Evolutionary conservation across 2,797 vertebrate genomes (phyloP).

Genomic region (Glossophaga mutica): DNA sequence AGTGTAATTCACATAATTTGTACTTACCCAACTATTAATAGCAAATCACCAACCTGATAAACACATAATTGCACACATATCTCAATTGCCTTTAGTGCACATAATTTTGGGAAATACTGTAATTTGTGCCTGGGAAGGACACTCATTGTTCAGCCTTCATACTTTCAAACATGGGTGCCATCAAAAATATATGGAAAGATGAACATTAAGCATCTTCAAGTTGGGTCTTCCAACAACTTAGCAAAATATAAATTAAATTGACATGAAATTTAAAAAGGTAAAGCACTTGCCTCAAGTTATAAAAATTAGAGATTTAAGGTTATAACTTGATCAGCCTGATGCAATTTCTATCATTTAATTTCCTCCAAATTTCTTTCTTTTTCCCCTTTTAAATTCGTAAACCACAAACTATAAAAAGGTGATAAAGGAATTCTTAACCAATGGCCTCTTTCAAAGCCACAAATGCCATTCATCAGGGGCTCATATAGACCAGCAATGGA

Average conservation of each 20-base stretch:
- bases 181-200: constrained; percentile 10
- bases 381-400: background rate
- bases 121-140: constrained; percentile 8
- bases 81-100: background rate
- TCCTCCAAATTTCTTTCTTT: constrained; percentile 18
- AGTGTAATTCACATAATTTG: background rate
- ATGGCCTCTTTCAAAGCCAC: background rate
- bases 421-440: background rate
- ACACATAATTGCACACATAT: background rate
- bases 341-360: constrained; percentile 11
- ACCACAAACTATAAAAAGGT: background rate
- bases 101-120: background rate
- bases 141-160: background rate
- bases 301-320: background rate
- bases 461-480: background rate
- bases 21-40: background rate
- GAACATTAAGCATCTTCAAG: background rate
- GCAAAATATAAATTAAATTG: background rate
- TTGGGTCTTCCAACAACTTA: background rate
- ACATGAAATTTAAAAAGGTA: background rate
- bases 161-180: background rate
- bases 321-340: background rate
- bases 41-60: constrained; percentile 27
- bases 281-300: background rate
- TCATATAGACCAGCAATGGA: background rate